These are phyloP conservation scores for Hemicrepidius hirtus DNA, from an alignment of 2,888 invertebrate genomes.

Conservation along the genomic window DNA sequence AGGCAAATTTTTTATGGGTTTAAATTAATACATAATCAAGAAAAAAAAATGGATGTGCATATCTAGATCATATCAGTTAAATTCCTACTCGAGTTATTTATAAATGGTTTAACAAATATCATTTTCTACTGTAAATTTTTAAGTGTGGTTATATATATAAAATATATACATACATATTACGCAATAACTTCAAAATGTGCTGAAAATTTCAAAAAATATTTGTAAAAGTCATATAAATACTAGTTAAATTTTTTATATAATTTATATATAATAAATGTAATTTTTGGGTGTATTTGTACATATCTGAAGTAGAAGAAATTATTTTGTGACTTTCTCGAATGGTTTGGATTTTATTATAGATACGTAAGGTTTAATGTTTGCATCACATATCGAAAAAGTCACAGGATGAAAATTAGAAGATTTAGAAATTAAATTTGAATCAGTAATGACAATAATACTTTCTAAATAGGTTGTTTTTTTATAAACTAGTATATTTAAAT, in stretches of 20 bases:
- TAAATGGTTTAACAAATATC: slow-evolving; percentile 43
- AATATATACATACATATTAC: slow-evolving; percentile 50
- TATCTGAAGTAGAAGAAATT: slow-evolving; percentile 54
- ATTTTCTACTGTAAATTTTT: slow-evolving; percentile 46
- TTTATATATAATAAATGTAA: slow-evolving; percentile 68
- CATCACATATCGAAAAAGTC: slow-evolving; percentile 41
- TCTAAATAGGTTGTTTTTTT: slow-evolving; percentile 35
- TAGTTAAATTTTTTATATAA: slow-evolving; percentile 70
- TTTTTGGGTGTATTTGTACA: slow-evolving; percentile 67
- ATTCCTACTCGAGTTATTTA: slow-evolving; percentile 34
- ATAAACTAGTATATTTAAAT: slow-evolving; percentile 30
- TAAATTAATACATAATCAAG: slow-evolving; percentile 18
- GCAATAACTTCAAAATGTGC: slow-evolving; percentile 49
- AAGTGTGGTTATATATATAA: slow-evolving; percentile 47
- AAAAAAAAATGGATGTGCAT: slow-evolving; percentile 43
- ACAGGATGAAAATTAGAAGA: slow-evolving; percentile 34
- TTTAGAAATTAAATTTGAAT: slow-evolving; percentile 50
- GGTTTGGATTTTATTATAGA: slow-evolving; percentile 42
- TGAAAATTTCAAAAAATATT: slow-evolving; percentile 55
- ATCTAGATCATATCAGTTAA: slow-evolving; percentile 40
- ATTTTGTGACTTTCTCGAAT: slow-evolving; percentile 49
- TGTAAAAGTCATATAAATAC: slow-evolving; percentile 61
- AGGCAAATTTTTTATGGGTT: slow-evolving; percentile 45
- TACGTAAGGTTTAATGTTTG: slow-evolving; percentile 37
- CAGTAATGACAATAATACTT: slow-evolving; percentile 57